Base-by-base conservation (phyloP, 2,113 vertebrate genomes). In the Odocoileus virginianus region DNA sequence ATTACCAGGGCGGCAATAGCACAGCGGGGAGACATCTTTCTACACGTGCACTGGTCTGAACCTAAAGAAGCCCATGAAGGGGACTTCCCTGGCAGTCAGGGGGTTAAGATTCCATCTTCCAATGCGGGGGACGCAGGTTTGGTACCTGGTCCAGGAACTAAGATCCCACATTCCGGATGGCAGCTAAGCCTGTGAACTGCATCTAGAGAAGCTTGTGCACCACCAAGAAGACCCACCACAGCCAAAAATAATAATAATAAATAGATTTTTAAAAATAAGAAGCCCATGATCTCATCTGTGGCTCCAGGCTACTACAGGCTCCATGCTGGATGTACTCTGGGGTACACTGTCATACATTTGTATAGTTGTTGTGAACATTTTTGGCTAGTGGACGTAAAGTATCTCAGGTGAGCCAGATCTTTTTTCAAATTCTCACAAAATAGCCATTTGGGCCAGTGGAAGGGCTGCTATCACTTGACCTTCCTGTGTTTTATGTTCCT, bases 31-130 rank as follows among this genome's bases (percentile, higher is more conserved):
- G 33, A 50, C 33, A 28, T 16, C 27, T 1, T 13, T 2, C 6
- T 4, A 0, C 7, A 1, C 0, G 3, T 4, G 64, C 12, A 21
- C 50, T 10, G 27, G 12, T 27, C 15, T 57, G 4, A 55, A 3
- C 47, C 55, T 64, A 14, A 58, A 67, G 76, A 92, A 57, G 19
- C 7, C 17, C 19, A 13, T 12, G 10, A 71, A 40, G 67, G n/a
- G 67, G 19, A 23, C 36, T 40, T 71, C 19, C 10, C n/a, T 40
- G 67, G 67, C 19, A 40, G 10, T 25, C 10, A 0, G 10, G 23
- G 19, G 67, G 5, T 40, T 74, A 13, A 6, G 21, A 71, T 40
- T 25, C 10, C 67, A 13, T 23, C 67, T 40, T 74, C 67, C 67
- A 40, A 74, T 36, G 21, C 19, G 12, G 67, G n/a, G 2, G 19